Base-by-base conservation (phyloP, 2,113 vertebrate genomes). In the Setophaga petechia region DNA sequence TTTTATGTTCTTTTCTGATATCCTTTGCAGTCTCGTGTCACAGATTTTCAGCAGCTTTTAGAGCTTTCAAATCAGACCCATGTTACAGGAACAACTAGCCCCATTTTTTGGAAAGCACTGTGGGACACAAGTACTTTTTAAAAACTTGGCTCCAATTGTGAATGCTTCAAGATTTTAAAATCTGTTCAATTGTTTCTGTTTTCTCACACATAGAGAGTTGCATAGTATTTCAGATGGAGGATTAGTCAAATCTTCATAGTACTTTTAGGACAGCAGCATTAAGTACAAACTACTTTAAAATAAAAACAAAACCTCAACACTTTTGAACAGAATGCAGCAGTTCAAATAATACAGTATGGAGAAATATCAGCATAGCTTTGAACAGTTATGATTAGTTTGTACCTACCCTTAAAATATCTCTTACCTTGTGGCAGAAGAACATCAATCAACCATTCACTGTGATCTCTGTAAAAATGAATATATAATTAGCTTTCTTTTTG, bases 381-480 rank as follows among this genome's bases (percentile, higher is more conserved):
- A 74, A 82, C 15, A 85, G 58, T 81, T 81, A 91, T 25, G 33
- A 91, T 87, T 84, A 89, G 31, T 83, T 89, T 92, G 89, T 79
- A 95, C 90, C 94, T 92, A 96, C 78, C 83, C 89, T 96, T 96
- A 77, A 96, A 96, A 87, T 52, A 95, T 83, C 77, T 87, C 98
- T 98, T 98, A 99, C 99, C 99, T 99, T 99, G 99, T 41, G 99
- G 99, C 59, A 99, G 98, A 84, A 99, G 99, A 80, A 99, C 99
- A 97, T 99, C 99, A 97, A 99, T 98, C 95, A 99, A 97, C 99
- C 99, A 99, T 97, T 99, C 99, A 84, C 99, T 98, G 76, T 99
- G 99, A 94, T 99, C 99, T 97, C 99, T 99, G 94, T 28, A 93
- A 94, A 96, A 89, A 93, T n/a, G 10, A n/a, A 87, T 35, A 59